A percentile compares a stretch with the other conserved stretches of the same genome.
Evolutionary conservation across 2,113 vertebrate species (phyloP).

Genomic region (Tachysurus vachellii): DNA sequence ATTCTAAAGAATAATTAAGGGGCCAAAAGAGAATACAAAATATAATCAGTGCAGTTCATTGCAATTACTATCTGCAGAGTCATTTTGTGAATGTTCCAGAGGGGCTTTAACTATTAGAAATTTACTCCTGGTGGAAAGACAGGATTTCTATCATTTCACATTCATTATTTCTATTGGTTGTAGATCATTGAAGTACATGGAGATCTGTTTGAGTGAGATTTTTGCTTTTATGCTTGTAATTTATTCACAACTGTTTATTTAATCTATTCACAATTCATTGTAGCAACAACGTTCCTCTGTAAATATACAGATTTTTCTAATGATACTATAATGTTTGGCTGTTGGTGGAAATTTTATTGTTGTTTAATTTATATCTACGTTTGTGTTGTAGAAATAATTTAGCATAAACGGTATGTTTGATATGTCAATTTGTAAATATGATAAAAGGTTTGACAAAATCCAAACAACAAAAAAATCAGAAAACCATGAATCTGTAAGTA

Average conservation of each 20-base stretch:
- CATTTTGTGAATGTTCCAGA: background rate
- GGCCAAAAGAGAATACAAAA: background rate
- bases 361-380: background rate
- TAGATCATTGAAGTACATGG: background rate
- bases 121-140: background rate
- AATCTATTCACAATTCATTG: background rate
- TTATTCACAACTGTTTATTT: background rate
- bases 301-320: background rate
- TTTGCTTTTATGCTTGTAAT: background rate
- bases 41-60: background rate
- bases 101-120: background rate
- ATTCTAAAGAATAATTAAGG: background rate
- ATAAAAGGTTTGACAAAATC: background rate
- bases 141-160: background rate
- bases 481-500: background rate
- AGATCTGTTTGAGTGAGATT: too few species aligned
- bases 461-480: too few species aligned
- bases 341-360: background rate
- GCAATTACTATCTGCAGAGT: background rate
- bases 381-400: background rate
- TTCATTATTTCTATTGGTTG: background rate
- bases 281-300: background rate
- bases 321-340: background rate
- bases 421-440: background rate
- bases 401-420: background rate